Conservation (phyloP, 2,113 vertebrate genomes). For the Mus pahari region DNA sequence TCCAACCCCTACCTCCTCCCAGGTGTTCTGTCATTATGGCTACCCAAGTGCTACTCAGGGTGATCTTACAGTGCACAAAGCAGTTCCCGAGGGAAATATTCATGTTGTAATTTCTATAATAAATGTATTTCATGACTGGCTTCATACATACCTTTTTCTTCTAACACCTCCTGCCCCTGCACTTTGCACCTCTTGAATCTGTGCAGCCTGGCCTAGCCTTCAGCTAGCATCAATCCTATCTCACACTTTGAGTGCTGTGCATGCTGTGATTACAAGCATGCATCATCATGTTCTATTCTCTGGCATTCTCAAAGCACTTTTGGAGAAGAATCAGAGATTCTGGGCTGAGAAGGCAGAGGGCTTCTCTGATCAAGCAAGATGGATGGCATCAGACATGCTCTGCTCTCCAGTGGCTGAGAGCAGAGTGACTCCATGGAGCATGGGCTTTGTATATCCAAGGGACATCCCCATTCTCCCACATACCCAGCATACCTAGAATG, state of each 20-base stretch:
- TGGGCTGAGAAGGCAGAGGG: neutral
- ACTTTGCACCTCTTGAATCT: neutral
- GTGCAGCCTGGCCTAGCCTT: neutral
- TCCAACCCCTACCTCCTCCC: neutral
- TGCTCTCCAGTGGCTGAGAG: neutral
- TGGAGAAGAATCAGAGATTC: neutral
- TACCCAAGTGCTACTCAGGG: neutral
- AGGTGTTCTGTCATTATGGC: neutral
- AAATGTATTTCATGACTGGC: neutral
- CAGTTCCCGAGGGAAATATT: neutral
- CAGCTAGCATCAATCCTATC: neutral
- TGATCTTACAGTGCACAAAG: neutral
- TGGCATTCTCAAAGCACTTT: neutral
- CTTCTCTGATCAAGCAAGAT: neutral
- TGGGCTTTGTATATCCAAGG: neutral
- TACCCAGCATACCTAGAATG: neutral
- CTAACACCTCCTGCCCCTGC: neutral
- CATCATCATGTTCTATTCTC: neutral
- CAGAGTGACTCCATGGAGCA: too few relatives aligned
- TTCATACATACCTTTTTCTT: neutral
- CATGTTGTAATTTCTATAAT: neutral
- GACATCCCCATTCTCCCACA: neutral
- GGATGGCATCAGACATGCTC: neutral
- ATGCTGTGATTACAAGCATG: neutral
- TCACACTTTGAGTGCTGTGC: neutral